Evolutionary conservation across 2,888 invertebrate genomes (phyloP).

Genomic region (Epsilonema sp.): DNA sequence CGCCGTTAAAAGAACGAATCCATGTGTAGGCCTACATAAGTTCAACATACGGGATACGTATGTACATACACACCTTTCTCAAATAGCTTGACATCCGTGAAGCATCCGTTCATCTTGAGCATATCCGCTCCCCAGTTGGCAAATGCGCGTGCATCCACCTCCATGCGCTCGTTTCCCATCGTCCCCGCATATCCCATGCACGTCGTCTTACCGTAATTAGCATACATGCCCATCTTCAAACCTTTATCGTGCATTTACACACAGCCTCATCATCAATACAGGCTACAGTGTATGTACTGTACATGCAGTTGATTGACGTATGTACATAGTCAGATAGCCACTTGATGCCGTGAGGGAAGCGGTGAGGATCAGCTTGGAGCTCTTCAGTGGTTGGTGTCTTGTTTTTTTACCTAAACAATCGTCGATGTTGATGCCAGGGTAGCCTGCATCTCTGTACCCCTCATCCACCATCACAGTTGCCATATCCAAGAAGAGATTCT

Average conservation of each 20-base stretch:
- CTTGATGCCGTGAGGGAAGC: conserved; percentile 81
- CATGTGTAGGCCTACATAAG: too few species aligned
- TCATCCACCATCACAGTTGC: conserved; percentile 56
- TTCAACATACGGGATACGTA: too few species aligned
- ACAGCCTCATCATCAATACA: too few species aligned
- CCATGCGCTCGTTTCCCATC: conserved; percentile 6
- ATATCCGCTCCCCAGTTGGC: conserved; percentile 11
- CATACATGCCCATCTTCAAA: conserved; percentile 12
- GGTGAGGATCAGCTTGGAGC: conserved; percentile 56
- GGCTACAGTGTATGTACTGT: too few species aligned
- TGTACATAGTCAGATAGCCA: conserved; percentile 72
- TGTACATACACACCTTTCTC: too few species aligned
- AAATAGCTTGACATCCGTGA: conserved; percentile 5
- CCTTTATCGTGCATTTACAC: conserved; percentile 11
- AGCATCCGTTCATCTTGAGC: conserved; percentile 12
- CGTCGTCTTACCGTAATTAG: conserved; percentile 9
- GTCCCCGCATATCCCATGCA: conserved; percentile 12
- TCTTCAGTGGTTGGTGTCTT: conserved; percentile 10
- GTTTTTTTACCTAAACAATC: conserved; percentile 31
- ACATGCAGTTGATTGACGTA: too few species aligned
- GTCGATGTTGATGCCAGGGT: conserved; percentile 74
- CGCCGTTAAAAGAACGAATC: too few species aligned
- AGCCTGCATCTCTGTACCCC: conserved; percentile 69
- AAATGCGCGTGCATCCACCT: conserved; percentile 10
- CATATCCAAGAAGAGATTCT: conserved; percentile 69